These are phyloP conservation scores for Mastomys natalensis DNA, from an alignment of 2,113 vertebrate species.

Conservation along the genomic window DNA sequence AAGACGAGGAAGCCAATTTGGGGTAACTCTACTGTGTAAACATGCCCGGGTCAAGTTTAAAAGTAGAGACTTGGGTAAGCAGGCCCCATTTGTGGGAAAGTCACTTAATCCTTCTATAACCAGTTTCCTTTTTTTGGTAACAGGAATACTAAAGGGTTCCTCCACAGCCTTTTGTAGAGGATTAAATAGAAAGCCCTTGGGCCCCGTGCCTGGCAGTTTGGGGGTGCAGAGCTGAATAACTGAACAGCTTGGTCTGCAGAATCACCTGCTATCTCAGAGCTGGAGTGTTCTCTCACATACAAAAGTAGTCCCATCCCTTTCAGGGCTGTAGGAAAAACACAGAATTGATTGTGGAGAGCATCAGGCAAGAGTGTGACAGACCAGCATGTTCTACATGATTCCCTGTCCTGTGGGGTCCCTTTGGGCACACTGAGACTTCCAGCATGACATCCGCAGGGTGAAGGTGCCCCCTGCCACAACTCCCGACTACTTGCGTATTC, in stretches of 20 bases:
- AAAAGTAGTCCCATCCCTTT: not conserved
- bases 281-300: not conserved
- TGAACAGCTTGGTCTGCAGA: not conserved
- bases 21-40: not conserved
- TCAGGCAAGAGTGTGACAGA: not conserved
- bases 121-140: not conserved
- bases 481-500: not conserved
- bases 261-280: not conserved
- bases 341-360: not conserved
- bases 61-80: not conserved
- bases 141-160: not conserved
- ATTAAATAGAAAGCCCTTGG: not conserved
- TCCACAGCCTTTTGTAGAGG: not conserved
- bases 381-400: too few relatives aligned
- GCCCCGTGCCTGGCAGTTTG: not conserved
- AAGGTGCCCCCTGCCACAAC: fast-evolving
- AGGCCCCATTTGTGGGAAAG: not conserved
- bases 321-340: not conserved
- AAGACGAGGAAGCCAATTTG: not conserved
- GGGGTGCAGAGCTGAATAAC: not conserved
- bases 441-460: not conserved
- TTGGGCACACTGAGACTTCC: not conserved
- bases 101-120: not conserved
- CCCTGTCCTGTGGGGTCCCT: not conserved
- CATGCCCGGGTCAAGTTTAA: not conserved